Percentiles rank a stretch among this genome's conserved stretches.
phyloP scores from a whole-genome alignment of 2,113 vertebrate genomes.

The Australoheros scitulus region DNA sequence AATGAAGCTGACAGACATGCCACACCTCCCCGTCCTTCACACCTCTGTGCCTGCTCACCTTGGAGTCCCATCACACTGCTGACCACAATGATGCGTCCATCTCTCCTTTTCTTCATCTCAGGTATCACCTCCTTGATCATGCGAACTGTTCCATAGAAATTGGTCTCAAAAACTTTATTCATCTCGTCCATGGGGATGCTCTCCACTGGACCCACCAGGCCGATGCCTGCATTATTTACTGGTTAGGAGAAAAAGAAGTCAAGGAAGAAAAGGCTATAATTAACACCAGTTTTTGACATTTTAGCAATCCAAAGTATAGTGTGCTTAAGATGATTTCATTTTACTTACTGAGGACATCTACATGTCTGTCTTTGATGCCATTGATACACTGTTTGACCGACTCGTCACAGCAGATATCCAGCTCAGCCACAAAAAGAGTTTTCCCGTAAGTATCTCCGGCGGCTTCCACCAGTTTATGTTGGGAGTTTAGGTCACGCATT shows the following conservation, averaged over 20 bases:
- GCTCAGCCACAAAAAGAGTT: conserved; percentile 83
- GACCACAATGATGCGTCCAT: conserved; percentile 79
- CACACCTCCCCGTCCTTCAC: neutral
- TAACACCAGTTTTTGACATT: neutral
- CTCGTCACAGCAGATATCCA: conserved; percentile 86
- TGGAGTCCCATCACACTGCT: conserved; percentile 83
- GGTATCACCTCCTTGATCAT: conserved; percentile 83
- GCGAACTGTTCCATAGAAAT: conserved; percentile 79
- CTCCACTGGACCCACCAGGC: conserved; percentile 80
- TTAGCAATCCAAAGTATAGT: neutral
- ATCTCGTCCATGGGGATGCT: conserved; percentile 80
- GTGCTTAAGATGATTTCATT: neutral
- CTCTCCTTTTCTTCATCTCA: conserved; percentile 78
- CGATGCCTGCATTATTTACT: conserved; percentile 82
- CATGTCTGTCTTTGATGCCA: conserved; percentile 77
- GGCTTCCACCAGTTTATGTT: conserved; percentile 82
- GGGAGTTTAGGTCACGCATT: conserved; percentile 87
- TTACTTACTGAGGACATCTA: conserved; percentile 86
- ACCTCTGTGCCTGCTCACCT: conserved; percentile 54
- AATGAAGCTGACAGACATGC: neutral
- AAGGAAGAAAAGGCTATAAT: neutral
- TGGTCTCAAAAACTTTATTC: conserved; percentile 82
- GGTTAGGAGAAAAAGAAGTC: neutral
- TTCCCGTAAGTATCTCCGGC: conserved; percentile 80
- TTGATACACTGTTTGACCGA: conserved; percentile 84